These are phyloP conservation scores for Mythimna albipuncta DNA, from an alignment of 2,888 invertebrate genomes.

Conservation along the genomic window DNA sequence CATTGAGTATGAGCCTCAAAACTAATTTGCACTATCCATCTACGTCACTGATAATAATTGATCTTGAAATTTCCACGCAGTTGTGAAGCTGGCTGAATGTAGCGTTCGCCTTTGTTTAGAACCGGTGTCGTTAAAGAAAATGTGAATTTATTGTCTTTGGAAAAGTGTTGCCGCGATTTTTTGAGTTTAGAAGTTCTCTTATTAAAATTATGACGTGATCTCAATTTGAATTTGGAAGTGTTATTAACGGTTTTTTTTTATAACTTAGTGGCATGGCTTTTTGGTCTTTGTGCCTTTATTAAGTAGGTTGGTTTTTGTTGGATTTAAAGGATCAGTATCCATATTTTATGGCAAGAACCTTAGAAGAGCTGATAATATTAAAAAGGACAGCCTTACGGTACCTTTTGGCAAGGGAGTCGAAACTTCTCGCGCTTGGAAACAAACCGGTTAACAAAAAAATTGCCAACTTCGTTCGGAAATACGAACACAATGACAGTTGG, in stretches of 20 bases:
- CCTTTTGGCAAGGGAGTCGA: slow-evolving; percentile 80
- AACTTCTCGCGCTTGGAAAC: slow-evolving; percentile 78
- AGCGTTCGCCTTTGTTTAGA: slow-evolving; percentile 44
- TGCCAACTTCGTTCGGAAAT: slow-evolving; percentile 76
- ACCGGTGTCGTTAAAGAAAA: slow-evolving; percentile 38
- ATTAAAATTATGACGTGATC: slow-evolving; percentile 26
- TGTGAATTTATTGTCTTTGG: slow-evolving; percentile 36
- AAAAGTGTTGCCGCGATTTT: slow-evolving; percentile 16
- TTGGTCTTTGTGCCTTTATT: too few species aligned
- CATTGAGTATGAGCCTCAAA: slow-evolving; percentile 41
- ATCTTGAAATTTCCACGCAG: slow-evolving; percentile 74
- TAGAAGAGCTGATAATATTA: slow-evolving; percentile 81
- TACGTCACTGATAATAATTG: slow-evolving; percentile 75
- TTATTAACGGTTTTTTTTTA: not conserved
- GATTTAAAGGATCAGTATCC: not conserved
- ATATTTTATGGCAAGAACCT: slow-evolving; percentile 79
- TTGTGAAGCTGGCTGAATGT: slow-evolving; percentile 44
- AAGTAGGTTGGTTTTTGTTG: not conserved
- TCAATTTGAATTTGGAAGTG: not conserved
- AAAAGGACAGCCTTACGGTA: slow-evolving; percentile 80
- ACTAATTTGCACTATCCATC: slow-evolving; percentile 66
- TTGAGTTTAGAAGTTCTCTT: slow-evolving; percentile 2
- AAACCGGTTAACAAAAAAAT: slow-evolving; percentile 84
- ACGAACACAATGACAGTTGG: slow-evolving; percentile 77
- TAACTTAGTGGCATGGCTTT: too few species aligned